Evolutionary conservation across 2,797 vertebrate species (phyloP), one percentile per base, ranked within the genome.

Genomic region (Ispidina picta): DNA sequence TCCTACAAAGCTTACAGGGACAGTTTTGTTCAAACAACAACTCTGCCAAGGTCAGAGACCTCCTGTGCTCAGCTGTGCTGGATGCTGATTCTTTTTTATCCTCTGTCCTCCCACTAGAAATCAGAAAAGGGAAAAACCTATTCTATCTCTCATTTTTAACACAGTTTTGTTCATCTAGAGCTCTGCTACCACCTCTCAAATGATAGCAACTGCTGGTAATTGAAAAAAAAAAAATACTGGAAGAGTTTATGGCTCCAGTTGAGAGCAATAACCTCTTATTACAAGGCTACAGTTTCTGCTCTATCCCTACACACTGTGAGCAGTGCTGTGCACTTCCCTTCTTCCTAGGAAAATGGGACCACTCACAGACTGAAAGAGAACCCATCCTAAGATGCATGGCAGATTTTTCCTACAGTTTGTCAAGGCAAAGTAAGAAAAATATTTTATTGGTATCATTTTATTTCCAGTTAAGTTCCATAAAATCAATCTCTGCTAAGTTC

Each of bases 381-480:
- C 75, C 74, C 51, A 72, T 82, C 75, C 28, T 20, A 89, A 91
- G 79, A 94, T 71, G 35, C 81, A 89, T 17, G 44, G 68, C 68
- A 82, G 76, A 55, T 44, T 71, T 72, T 68, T 68, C 87, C 80
- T 59, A 62, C 81, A 80, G 76, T 80, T 92, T 94, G 84, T 86
- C 86, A 85, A 80, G 71, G 85, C 70, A 56, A 87, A 88, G 88
- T 69, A 92, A 90, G 81, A 51, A 73, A 84, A 85, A 85, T 58
- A 86, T 95, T 96, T 97, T 93, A 94, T 93, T 94, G 76, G 87
- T 84, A 93, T 95, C 62, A 28, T 94, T 95, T 95, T 88, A 91
- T 95, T 96, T 95, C 83, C 79, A 83, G 75, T 95, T 92, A 91
- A 86, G 70, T 86, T 90, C 68, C 66, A 63, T 62, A 95, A 96